Evolutionary conservation across 2,113 vertebrate genomes (phyloP).

Genomic region (Passerina amoena): DNA sequence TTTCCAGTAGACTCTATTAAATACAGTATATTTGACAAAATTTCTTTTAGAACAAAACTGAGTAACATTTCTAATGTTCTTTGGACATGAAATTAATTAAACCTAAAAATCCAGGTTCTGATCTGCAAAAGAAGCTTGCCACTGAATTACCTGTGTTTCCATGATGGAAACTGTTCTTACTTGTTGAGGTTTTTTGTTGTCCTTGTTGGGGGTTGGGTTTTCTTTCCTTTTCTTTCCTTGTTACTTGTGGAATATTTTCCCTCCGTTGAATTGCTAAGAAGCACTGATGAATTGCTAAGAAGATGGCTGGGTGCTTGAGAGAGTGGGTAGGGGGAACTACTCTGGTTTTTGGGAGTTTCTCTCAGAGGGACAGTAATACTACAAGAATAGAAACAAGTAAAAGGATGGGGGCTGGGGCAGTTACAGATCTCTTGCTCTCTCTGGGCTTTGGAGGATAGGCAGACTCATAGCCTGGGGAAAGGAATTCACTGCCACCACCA

Average conservation of each 20-base stretch:
- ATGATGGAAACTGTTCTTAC: neutral
- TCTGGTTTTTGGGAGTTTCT: neutral
- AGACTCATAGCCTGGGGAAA: neutral
- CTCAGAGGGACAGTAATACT: neutral
- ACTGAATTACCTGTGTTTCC: neutral
- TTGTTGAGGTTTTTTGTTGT: neutral
- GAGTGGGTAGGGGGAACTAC: too few relatives aligned
- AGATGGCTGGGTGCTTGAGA: neutral
- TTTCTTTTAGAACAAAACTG: neutral
- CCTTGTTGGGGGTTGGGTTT: neutral
- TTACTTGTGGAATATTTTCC: neutral
- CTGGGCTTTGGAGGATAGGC: neutral
- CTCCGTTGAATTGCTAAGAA: too few relatives aligned
- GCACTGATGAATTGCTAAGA: neutral
- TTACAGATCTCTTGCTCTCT: neutral
- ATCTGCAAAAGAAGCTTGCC: neutral
- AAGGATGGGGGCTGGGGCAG: neutral
- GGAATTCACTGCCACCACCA: neutral
- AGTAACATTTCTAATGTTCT: neutral
- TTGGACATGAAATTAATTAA: neutral
- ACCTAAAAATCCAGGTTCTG: neutral
- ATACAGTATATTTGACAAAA: neutral
- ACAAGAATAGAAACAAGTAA: neutral
- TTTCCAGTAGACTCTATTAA: conserved; percentile 26
- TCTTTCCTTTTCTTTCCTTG: neutral